Conservation (phyloP, 2,888 invertebrate species). For the Phasia obesa region DNA sequence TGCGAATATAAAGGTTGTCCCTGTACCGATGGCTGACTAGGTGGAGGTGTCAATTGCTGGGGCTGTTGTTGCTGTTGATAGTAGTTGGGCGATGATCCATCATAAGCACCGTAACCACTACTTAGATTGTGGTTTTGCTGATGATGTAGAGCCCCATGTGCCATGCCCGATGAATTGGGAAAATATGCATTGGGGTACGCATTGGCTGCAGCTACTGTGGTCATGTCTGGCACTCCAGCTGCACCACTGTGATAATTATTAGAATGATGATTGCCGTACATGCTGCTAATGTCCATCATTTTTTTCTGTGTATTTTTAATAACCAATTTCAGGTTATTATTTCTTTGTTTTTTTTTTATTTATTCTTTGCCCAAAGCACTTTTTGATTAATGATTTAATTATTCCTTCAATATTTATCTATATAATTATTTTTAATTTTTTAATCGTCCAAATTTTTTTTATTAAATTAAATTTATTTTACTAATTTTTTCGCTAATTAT, state of each 20-base stretch:
- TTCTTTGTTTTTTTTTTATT: background rate
- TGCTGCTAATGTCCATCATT: conserved; percentile 83
- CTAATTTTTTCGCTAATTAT: background rate
- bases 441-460: background rate
- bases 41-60: conserved; percentile 73
- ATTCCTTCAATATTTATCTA: conserved; percentile 7
- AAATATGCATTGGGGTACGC: conserved; percentile 79
- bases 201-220: conserved; percentile 73
- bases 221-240: conserved; percentile 71
- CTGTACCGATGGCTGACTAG: conserved; percentile 69
- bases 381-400: conserved; percentile 14
- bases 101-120: conserved; percentile 76
- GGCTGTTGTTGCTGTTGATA: conserved; percentile 72
- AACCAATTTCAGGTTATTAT: conserved; percentile 40
- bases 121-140: conserved; percentile 74
- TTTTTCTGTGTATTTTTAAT: conserved; percentile 71
- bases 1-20: conserved; percentile 77
- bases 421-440: background rate
- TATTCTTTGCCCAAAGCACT: conserved; percentile 17
- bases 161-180: conserved; percentile 69
- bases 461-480: background rate
- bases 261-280: conserved; percentile 82
- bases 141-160: conserved; percentile 72
- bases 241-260: conserved; percentile 78
- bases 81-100: conserved; percentile 75